phyloP scores from a whole-genome alignment of 2,797 vertebrate genomes.

The Forpus xanthops region DNA sequence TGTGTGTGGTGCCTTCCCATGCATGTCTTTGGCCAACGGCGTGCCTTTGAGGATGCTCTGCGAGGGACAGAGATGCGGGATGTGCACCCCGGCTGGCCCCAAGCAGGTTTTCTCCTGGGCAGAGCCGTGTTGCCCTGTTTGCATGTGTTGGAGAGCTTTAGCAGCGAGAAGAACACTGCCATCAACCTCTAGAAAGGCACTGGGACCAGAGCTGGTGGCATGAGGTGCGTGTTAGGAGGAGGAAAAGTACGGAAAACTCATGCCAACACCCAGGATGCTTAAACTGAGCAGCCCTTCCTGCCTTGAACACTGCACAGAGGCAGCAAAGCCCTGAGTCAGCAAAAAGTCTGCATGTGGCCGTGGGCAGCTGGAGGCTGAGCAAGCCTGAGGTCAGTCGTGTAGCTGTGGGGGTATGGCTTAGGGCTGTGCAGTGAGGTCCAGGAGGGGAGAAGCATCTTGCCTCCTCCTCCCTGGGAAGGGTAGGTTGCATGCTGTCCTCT shows the following conservation, averaged over 20 bases:
- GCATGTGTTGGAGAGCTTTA: background rate
- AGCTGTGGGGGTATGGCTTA: background rate
- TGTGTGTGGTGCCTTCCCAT: rapidly evolving
- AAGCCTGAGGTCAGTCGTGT: background rate
- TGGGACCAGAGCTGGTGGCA: background rate
- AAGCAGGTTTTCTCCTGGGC: background rate
- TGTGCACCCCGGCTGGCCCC: background rate
- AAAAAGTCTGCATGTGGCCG: background rate
- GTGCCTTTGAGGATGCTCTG: background rate
- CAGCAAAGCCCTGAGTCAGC: background rate
- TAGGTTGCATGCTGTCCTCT: background rate
- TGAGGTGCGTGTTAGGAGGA: background rate
- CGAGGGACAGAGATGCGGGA: rapidly evolving
- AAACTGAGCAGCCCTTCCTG: background rate
- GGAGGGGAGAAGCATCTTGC: background rate
- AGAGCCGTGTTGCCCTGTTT: background rate
- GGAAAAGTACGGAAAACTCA: background rate
- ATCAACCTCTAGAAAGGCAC: background rate
- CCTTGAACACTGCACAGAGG: rapidly evolving
- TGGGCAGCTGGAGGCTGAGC: background rate
- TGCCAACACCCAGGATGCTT: background rate
- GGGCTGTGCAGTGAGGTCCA: rapidly evolving
- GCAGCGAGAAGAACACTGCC: background rate
- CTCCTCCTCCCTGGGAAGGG: background rate
- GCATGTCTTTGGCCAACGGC: background rate